These are phyloP conservation scores for Muschampia plurimacula DNA, from an alignment of 2,888 invertebrate species.

Conservation along the genomic window DNA sequence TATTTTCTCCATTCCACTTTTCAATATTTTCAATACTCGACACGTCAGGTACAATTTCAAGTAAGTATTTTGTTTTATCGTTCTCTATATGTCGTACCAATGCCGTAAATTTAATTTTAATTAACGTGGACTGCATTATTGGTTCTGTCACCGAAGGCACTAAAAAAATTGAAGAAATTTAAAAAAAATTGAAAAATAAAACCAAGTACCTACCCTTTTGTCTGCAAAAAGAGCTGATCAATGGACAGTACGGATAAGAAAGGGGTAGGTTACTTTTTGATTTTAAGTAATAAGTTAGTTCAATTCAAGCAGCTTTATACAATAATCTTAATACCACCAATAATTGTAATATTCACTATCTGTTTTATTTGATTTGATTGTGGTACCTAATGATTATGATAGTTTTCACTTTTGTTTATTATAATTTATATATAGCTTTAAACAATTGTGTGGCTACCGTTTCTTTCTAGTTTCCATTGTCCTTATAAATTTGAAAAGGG, in stretches of 20 bases:
- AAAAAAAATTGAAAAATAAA: conserved; percentile 26
- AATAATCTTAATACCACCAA: no score
- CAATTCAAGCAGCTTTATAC: no score
- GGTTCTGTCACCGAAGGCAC: not conserved
- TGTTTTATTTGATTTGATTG: not conserved
- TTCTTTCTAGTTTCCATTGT: no score
- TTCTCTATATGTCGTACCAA: conserved; percentile 57
- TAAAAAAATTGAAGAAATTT: conserved; percentile 44
- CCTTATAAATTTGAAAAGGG: no score
- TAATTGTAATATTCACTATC: not conserved
- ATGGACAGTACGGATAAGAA: no score
- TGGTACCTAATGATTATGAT: not conserved
- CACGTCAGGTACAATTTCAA: conserved; percentile 74
- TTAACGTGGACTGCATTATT: conserved; percentile 63
- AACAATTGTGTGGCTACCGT: no score
- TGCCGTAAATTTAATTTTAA: conserved; percentile 69
- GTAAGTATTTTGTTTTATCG: conserved; percentile 58
- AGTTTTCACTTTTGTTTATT: no score
- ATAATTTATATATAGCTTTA: no score
- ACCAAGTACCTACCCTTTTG: not conserved
- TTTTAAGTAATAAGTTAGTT: no score
- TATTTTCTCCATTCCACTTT: conserved; percentile 60
- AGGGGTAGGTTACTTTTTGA: no score
- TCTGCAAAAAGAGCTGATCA: no score
- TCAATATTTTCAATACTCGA: conserved; percentile 65